These are phyloP conservation scores for Episyrphus balteatus DNA, from an alignment of 1,140 invertebrate species.

Conservation along the genomic window DNA sequence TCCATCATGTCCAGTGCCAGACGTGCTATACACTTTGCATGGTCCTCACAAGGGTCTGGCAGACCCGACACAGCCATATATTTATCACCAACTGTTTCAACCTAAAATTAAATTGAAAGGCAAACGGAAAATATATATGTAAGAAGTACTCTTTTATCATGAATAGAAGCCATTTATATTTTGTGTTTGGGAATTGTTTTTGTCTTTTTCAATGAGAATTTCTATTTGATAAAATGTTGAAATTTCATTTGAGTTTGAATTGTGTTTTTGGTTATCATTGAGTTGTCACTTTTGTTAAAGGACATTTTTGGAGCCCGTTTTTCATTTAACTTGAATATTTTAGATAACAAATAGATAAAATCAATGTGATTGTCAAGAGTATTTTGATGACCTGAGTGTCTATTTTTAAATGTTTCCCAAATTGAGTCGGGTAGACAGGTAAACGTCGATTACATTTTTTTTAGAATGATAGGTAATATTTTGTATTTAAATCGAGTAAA, in stretches of 20 bases:
- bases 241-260: too few species aligned
- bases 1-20: constrained; percentile 96
- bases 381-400: neutral
- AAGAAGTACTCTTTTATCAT: constrained; percentile 6
- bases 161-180: constrained; percentile 8
- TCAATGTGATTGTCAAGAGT: neutral
- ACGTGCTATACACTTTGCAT: constrained; percentile 86
- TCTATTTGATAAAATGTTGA: too few species aligned
- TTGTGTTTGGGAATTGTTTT: neutral
- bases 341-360: too few species aligned
- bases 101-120: constrained; percentile 46
- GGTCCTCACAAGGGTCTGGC: constrained; percentile 80
- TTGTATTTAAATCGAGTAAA: too few species aligned
- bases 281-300: too few species aligned
- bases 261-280: too few species aligned
- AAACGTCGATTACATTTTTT: too few species aligned
- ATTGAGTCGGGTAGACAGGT: too few species aligned
- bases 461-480: too few species aligned
- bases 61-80: constrained; percentile 98
- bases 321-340: too few species aligned
- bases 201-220: neutral
- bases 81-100: constrained; percentile 98
- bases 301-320: too few species aligned
- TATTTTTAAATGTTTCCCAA: neutral
- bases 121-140: neutral